Evolutionary conservation across 1,140 invertebrate species (phyloP), one percentile per base, ranked within the genome.

Genomic region (Drosophila santomea): DNA sequence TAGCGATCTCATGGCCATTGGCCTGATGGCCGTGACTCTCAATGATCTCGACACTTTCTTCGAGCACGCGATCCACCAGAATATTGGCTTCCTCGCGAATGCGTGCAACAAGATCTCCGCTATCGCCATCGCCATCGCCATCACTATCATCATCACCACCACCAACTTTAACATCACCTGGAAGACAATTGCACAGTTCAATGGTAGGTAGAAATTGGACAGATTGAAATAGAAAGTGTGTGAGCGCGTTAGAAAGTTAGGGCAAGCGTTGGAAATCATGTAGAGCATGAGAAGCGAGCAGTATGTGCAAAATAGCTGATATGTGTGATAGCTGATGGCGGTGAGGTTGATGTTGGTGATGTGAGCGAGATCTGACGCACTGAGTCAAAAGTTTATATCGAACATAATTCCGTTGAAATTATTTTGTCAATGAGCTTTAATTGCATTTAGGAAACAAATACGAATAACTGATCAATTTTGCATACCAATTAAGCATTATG

Each of bases 61-160:
- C 91, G 28, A 92, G 81, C 54, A 92, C 88, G 51, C 81, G 76
- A 76, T 92, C 91, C 55, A 92, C 91, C 64, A 92, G 78, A 66
- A 91, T 86, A 68, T 79, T 82, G 54, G 91, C 92, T 83, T 92
- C 90, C 62, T 80, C 78, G 45, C 89, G 91, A 51, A 92, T 82
- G 45, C 78, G 76, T 55, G 86, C 73, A 62, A 75, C 76, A 71
- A 66, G 74, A 82, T 90, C 75, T 55, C 73, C 77, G 52, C 55
- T 68, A 67, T 73, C 76, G 62, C 55, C 72, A 74, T 75, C 73
- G 52, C 55, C 72, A 67, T 74, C 76, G 62, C 55, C 72, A 74
- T 75, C 73, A 63, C 71, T 61, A 55, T 67, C 71, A 59, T 60
- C 57, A 57, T 41, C 64, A 80, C 68, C 64, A 74, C 66, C 67